Evolutionary conservation across 2,797 vertebrate genomes (phyloP).

Genomic region (Vireo griseus): DNA sequence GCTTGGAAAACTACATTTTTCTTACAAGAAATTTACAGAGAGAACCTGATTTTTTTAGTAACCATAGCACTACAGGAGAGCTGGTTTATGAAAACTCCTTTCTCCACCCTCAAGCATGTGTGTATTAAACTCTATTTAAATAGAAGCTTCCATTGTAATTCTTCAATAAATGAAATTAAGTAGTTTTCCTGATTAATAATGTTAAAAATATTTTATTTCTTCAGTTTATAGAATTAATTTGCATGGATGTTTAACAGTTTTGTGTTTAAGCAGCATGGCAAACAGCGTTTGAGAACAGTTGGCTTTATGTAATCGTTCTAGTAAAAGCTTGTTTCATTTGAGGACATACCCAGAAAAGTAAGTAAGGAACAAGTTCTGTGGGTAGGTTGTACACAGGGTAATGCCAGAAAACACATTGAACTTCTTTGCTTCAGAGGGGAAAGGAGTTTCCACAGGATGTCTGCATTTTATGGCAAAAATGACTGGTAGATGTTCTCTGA

Average conservation of each 20-base stretch:
- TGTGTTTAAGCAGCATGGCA: not conserved
- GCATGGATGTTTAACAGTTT: not conserved
- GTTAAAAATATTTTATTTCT: not conserved
- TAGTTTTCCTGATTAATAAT: not conserved
- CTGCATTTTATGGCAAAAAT: slow-evolving; percentile 26
- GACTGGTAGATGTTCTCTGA: slow-evolving; percentile 25
- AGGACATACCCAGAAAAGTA: not conserved
- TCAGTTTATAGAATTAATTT: not conserved
- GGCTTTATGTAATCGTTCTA: not conserved
- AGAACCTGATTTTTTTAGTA: not conserved
- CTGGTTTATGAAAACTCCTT: not conserved
- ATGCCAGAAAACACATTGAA: slow-evolving; percentile 23
- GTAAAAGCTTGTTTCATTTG: not conserved
- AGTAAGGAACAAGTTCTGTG: not conserved
- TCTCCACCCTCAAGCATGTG: not conserved
- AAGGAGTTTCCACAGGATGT: slow-evolving; percentile 63
- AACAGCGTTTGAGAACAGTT: not conserved
- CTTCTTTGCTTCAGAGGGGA: not conserved
- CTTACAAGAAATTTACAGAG: not conserved
- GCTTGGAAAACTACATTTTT: slow-evolving; percentile 19
- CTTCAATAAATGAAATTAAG: not conserved
- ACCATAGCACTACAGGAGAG: not conserved
- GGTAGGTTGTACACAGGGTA: not conserved
- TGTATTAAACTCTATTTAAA: not conserved
- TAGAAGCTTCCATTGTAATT: not conserved